Percentiles rank a stretch among this genome's conserved stretches.
Conservation (phyloP, 2,797 vertebrate genomes). For the Tangara arthus region DNA sequence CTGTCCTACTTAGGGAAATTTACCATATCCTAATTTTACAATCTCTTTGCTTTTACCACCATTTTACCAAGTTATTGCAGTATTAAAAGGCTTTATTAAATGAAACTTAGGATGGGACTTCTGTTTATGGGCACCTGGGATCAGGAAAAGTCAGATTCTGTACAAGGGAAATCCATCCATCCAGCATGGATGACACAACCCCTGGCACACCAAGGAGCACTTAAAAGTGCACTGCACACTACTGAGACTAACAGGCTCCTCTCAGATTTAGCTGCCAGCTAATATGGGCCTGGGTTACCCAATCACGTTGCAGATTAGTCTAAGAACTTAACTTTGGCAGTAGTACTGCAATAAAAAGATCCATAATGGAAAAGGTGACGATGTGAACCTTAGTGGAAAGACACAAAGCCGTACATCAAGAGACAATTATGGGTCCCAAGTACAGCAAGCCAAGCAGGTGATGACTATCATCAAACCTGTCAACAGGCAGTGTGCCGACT, state of each 20-base stretch:
- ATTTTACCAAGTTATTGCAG: background rate
- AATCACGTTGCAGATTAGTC: background rate
- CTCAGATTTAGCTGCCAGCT: background rate
- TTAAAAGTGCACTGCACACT: background rate
- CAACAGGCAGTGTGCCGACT: background rate
- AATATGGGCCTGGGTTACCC: background rate
- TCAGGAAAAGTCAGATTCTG: background rate
- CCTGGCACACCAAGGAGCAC: background rate
- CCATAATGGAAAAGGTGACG: background rate
- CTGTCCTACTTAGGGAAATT: background rate
- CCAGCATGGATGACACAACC: background rate
- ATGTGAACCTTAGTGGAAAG: background rate
- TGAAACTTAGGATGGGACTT: background rate
- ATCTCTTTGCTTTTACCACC: background rate
- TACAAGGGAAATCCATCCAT: background rate
- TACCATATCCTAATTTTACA: background rate
- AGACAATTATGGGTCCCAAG: background rate
- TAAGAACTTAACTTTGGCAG: slow-evolving; percentile 34
- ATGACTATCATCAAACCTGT: background rate
- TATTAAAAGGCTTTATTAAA: background rate
- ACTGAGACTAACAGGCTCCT: background rate
- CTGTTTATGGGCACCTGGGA: background rate
- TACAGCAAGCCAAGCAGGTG: background rate
- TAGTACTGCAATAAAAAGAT: background rate
- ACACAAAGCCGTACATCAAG: background rate